phyloP scores from a whole-genome alignment of 1,140 invertebrate species.

The Drosophila ohnishii region DNA sequence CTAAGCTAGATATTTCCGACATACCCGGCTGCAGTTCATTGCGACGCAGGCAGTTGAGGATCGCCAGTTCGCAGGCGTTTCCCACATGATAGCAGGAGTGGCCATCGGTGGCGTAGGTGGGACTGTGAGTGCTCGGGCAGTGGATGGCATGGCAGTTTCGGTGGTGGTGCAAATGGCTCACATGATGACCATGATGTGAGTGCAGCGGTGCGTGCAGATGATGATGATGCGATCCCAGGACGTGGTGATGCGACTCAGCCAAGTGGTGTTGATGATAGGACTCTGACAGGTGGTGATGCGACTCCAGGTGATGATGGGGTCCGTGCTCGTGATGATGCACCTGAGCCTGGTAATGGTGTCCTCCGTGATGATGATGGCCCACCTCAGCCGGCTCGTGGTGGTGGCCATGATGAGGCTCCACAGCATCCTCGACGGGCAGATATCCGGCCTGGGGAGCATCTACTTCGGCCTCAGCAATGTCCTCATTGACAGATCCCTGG shows the following conservation, averaged over 20 bases:
- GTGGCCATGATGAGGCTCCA: slow-evolving; percentile 4
- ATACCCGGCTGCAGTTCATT: slow-evolving; percentile 34
- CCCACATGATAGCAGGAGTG: slow-evolving; percentile 29
- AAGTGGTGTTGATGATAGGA: slow-evolving; percentile 22
- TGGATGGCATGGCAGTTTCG: slow-evolving; percentile 51
- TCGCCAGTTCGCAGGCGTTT: slow-evolving; percentile 34
- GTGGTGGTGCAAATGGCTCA: slow-evolving; percentile 26
- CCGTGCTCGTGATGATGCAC: slow-evolving; percentile 22
- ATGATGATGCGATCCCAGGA: slow-evolving; percentile 12
- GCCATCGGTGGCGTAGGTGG: slow-evolving; percentile 44
- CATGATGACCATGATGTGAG: not conserved
- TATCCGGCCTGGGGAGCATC: slow-evolving; percentile 22
- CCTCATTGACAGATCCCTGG: slow-evolving; percentile 14
- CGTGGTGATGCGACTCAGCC: slow-evolving; percentile 18
- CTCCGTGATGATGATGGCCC: slow-evolving; percentile 19
- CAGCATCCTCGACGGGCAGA: slow-evolving; percentile 17
- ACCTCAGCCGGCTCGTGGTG: slow-evolving; percentile 1
- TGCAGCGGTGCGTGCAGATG: slow-evolving; percentile 2
- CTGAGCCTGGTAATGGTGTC: slow-evolving; percentile 15
- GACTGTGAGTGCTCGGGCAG: slow-evolving; percentile 17
- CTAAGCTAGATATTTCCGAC: not conserved
- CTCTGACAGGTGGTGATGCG: slow-evolving; percentile 27
- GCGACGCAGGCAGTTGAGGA: slow-evolving; percentile 42
- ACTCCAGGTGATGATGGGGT: slow-evolving; percentile 31
- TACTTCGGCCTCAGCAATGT: slow-evolving; percentile 8